Percentiles rank a stretch among this genome's conserved stretches.
Evolutionary conservation across 1,140 invertebrate genomes (phyloP).

Genomic region (Melitaea cinxia): DNA sequence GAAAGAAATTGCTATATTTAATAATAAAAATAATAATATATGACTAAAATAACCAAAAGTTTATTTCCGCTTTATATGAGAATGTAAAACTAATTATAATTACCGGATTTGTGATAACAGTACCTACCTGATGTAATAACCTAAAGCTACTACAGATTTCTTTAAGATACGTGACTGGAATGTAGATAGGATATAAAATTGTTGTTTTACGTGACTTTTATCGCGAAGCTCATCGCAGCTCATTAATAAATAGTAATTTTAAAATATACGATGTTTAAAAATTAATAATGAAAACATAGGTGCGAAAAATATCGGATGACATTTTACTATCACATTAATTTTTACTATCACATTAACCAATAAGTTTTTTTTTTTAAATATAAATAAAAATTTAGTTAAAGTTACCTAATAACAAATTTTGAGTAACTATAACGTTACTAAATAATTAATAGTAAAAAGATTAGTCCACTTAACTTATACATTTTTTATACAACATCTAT

Average conservation of each 20-base stretch:
- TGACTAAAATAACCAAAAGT: too few relatives aligned
- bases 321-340: too few relatives aligned
- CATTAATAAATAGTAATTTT: not conserved
- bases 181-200: slow-evolving; percentile 2
- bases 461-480: slow-evolving; percentile 48
- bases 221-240: not conserved
- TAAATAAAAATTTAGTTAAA: too few relatives aligned
- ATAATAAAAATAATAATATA: too few relatives aligned
- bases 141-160: slow-evolving; percentile 8
- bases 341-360: too few relatives aligned
- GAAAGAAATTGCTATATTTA: too few relatives aligned
- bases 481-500: slow-evolving; percentile 53
- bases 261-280: too few relatives aligned
- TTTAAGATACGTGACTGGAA: slow-evolving; percentile 22
- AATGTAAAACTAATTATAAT: slow-evolving; percentile 6
- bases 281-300: too few relatives aligned
- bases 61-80: too few relatives aligned
- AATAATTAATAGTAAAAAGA: slow-evolving; percentile 36
- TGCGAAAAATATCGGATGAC: too few relatives aligned
- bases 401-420: too few relatives aligned
- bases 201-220: slow-evolving; percentile 16
- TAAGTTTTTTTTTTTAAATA: too few relatives aligned
- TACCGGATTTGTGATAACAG: not conserved
- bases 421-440: slow-evolving; percentile 20
- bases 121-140: slow-evolving; percentile 6